Evolutionary conservation across 2,797 vertebrate species (phyloP), one percentile per base, ranked within the genome.

Genomic region (Enteromius treurensis): DNA sequence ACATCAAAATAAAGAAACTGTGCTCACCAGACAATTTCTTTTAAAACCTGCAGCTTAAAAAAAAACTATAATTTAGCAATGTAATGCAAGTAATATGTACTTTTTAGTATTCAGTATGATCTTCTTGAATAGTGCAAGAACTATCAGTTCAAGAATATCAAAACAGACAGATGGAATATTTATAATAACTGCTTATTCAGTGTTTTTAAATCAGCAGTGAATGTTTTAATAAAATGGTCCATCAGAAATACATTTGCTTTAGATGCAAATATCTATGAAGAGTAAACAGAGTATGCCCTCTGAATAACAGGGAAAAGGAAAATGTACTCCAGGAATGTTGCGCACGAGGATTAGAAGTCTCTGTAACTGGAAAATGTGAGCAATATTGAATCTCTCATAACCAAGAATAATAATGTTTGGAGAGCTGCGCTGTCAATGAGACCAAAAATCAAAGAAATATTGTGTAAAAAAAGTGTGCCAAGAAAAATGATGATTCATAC

Each of bases 301-400:
- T 91, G 88, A 91, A 80, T 15, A 89, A 91, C 92, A 91, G 92
- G 92, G 94, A 94, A 91, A 90, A 91, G 92, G 93, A 94, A 93
- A 80, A 67, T 47, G 42, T 84, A 87, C 82, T 88, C 81, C 69
- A 74, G 81, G 55, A 86, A 84, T 76, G 62, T 53, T 62, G 58
- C 29, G 5, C 67, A 60, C 21, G 17, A 45, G 53, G 65, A 60
- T 49, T 37, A n/a, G 42, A 74, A 45, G 68, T 62, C 64, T 21
- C 34, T 51, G 26, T 55, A 34, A 37, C 65, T 55, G 75, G 85
- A 81, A 81, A 86, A 58, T 53, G n/a, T 11, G 40, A 84, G 49
- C 37, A 67, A 78, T 75, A 80, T 29, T 75, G 42, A 40, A 84
- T 79, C n/a, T 70, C 40, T 73, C 53, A 60, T 60, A 80, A 70